Evolutionary conservation across 2,888 invertebrate species (phyloP).

Genomic region (Sinotaia quadrata): DNA sequence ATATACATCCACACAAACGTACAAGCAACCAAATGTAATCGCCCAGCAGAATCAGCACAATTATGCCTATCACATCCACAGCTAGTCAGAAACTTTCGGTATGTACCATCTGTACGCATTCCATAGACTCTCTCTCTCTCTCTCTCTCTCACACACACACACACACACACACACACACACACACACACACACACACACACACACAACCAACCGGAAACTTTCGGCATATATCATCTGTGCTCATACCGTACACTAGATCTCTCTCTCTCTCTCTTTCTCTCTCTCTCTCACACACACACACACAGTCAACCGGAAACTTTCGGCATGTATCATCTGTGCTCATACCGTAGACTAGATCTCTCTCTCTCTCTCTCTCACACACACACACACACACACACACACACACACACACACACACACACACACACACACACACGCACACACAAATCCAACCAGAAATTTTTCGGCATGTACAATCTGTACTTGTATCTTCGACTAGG

Average conservation of each 20-base stretch:
- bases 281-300: neutral
- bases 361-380: neutral
- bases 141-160: neutral
- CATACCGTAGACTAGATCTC: neutral
- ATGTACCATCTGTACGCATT: too few relatives aligned
- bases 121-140: neutral
- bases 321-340: neutral
- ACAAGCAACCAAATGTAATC: neutral
- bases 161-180: conserved; percentile 1
- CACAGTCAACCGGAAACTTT: neutral
- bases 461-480: too few relatives aligned
- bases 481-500: too few relatives aligned
- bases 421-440: neutral
- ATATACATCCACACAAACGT: neutral
- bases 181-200: neutral
- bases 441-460: neutral
- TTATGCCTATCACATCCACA: too few relatives aligned
- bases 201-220: neutral
- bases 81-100: too few relatives aligned
- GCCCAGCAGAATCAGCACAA: too few relatives aligned
- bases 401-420: conserved; percentile 1
- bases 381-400: conserved; percentile 1
- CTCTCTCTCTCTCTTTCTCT: neutral
- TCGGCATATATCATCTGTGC: neutral
- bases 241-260: neutral